phyloP scores from a whole-genome alignment of 2,113 vertebrate species.

The Rhegmatorhina hoffmannsi region DNA sequence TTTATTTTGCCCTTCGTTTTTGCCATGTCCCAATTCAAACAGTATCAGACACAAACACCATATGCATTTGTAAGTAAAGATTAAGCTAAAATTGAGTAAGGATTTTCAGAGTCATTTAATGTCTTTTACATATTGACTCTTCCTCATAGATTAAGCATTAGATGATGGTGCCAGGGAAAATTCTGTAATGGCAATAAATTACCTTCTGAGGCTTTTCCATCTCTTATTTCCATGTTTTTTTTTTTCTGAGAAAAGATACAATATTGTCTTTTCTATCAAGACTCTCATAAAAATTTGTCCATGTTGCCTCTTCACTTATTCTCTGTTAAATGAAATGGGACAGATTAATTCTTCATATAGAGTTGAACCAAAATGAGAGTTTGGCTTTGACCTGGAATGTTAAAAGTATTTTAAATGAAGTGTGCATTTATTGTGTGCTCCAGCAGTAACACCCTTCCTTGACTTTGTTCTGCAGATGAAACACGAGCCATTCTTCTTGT shows the following conservation, averaged over 20 bases:
- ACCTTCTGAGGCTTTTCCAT: conserved; percentile 25
- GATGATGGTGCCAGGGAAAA: conserved; percentile 19
- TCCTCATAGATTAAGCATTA: background rate
- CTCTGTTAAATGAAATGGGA: background rate
- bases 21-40: background rate
- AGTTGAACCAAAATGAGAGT: conserved; percentile 8
- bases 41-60: background rate
- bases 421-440: conserved; percentile 43
- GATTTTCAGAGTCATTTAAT: conserved; percentile 20
- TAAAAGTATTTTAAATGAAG: conserved; percentile 52
- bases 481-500: conserved; percentile 89
- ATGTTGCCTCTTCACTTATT: background rate
- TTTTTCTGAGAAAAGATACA: background rate
- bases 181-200: conserved; percentile 33
- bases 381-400: conserved; percentile 42
- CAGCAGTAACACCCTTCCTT: conserved; percentile 65
- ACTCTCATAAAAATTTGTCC: background rate
- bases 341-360: background rate
- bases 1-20: conserved; percentile 14
- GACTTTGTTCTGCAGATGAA: conserved; percentile 85
- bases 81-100: conserved; percentile 16
- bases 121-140: conserved; percentile 3
- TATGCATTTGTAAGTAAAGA: background rate
- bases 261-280: conserved; percentile 13
- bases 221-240: background rate